Percentiles rank a stretch among this genome's conserved stretches.
Evolutionary conservation across 1,140 invertebrate genomes (phyloP).

Genomic region (Bombus waltoni): DNA sequence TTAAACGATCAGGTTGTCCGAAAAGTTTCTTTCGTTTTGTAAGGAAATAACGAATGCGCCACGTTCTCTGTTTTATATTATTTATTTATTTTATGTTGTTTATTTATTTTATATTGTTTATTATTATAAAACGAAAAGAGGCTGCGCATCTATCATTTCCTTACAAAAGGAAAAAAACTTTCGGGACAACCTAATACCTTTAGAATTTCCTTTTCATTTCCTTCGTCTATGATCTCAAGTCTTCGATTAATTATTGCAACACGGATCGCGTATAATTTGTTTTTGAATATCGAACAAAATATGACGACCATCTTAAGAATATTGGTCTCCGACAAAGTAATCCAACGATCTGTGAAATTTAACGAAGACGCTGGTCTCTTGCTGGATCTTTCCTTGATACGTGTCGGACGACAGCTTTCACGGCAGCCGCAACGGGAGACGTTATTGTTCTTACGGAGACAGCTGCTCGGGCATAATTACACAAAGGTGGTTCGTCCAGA

Average conservation of each 20-base stretch:
- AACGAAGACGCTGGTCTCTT: background rate
- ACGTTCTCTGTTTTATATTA: no score
- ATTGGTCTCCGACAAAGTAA: rapidly evolving
- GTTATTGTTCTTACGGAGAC: constrained; percentile 58
- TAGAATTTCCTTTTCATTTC: background rate
- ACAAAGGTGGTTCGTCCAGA: constrained; percentile 66
- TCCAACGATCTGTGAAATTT: background rate
- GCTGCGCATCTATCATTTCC: no score
- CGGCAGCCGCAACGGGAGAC: constrained; percentile 33
- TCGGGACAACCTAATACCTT: background rate
- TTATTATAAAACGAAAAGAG: no score
- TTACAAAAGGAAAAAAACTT: no score
- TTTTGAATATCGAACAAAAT: no score
- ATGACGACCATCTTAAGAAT: background rate
- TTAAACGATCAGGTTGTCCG: no score
- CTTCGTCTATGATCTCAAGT: background rate
- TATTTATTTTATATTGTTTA: no score
- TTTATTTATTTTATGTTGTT: no score
- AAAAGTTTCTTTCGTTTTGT: no score
- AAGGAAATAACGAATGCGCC: no score
- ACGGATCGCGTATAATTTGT: background rate
- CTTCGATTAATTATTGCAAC: background rate
- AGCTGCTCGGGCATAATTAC: constrained; percentile 46
- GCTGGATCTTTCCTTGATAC: background rate
- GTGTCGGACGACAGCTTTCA: constrained; percentile 58